These are phyloP conservation scores for Hipparchia sbordonii DNA, from an alignment of 2,888 invertebrate species.

Conservation along the genomic window DNA sequence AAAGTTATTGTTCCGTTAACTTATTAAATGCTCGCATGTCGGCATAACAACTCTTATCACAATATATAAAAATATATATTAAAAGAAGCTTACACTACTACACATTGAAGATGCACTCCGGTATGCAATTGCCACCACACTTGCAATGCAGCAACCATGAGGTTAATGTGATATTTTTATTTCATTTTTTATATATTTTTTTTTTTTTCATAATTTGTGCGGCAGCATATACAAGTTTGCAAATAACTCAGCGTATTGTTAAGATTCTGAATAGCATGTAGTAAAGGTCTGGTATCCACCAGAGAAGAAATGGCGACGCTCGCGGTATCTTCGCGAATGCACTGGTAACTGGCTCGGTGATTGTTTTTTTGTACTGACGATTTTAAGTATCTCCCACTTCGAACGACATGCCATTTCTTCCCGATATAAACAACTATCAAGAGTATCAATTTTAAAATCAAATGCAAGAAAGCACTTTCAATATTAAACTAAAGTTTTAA, in stretches of 20 bases:
- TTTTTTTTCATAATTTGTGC: conserved; percentile 74
- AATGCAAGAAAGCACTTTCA: conserved; percentile 58
- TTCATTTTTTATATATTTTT: conserved; percentile 55
- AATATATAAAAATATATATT: conserved; percentile 82
- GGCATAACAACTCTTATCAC: conserved; percentile 82
- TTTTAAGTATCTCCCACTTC: conserved; percentile 42
- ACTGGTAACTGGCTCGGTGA: conserved; percentile 76
- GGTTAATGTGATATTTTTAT: conserved; percentile 62
- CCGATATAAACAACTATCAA: conserved; percentile 52
- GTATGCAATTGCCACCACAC: conserved; percentile 80
- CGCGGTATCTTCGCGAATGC: conserved; percentile 48
- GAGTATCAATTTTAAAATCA: conserved; percentile 61
- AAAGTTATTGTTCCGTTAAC: conserved; percentile 66
- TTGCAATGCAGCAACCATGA: conserved; percentile 59
- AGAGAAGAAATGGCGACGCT: conserved; percentile 61
- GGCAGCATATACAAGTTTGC: conserved; percentile 78
- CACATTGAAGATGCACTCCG: conserved; percentile 77
- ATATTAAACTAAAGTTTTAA: conserved; percentile 66
- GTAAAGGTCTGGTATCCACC: conserved; percentile 52
- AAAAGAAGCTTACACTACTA: conserved; percentile 80
- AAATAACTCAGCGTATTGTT: conserved; percentile 72
- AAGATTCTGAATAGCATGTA: conserved; percentile 70
- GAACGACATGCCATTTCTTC: conserved; percentile 58
- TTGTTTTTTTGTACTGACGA: conserved; percentile 69
- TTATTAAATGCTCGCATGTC: conserved; percentile 80